Percentiles rank a stretch among this genome's conserved stretches.
Evolutionary conservation across 2,113 vertebrate genomes (phyloP).

Genomic region (Turdus rufiventris): DNA sequence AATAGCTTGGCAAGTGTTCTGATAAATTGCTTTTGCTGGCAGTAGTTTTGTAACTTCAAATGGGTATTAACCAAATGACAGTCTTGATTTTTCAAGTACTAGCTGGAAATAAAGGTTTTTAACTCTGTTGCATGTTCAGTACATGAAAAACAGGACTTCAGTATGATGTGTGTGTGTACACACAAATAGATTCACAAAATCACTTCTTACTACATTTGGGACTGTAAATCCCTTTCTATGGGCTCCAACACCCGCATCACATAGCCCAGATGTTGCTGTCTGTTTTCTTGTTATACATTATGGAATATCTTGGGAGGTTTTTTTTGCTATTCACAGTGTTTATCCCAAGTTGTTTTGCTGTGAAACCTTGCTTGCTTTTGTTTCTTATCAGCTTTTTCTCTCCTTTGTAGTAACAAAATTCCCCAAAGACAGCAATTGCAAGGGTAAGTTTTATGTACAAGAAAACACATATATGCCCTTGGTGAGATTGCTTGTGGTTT

Average conservation of each 20-base stretch:
- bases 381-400: neutral
- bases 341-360: neutral
- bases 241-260: neutral
- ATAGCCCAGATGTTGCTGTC: neutral
- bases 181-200: conserved; percentile 10
- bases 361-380: neutral
- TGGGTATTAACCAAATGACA: conserved; percentile 31
- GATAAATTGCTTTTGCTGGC: conserved; percentile 40
- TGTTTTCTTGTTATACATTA: neutral
- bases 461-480: neutral
- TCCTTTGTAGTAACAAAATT: neutral
- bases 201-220: neutral
- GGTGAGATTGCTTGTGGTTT: neutral
- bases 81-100: conserved; percentile 35
- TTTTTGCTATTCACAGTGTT: neutral
- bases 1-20: neutral
- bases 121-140: neutral
- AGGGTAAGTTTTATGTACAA: neutral
- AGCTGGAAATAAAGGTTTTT: conserved; percentile 35
- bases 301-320: neutral
- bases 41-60: conserved; percentile 50
- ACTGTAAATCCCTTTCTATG: neutral
- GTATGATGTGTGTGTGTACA: neutral
- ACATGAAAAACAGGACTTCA: neutral
- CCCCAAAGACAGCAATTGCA: neutral